Percentiles rank a stretch among this genome's conserved stretches.
Evolutionary conservation across 2,888 invertebrate genomes (phyloP).

Genomic region (Cephus pulcher): DNA sequence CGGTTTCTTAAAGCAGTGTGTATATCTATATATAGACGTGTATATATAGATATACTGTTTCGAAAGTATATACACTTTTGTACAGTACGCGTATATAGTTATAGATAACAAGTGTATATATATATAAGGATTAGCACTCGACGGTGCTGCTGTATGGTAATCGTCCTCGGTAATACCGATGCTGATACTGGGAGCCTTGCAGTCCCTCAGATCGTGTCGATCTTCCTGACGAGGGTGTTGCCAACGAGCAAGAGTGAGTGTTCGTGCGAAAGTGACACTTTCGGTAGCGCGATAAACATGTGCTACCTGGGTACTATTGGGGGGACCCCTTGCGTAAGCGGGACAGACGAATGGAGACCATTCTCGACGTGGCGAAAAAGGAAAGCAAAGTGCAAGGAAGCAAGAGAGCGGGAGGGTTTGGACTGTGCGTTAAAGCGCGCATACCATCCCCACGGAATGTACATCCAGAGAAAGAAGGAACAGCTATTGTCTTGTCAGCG

Average conservation of each 20-base stretch:
- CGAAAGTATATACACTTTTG: too few relatives aligned
- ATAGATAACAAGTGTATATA: too few relatives aligned
- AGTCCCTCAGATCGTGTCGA: too few relatives aligned
- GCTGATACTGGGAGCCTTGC: too few relatives aligned
- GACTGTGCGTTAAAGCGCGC: conserved; percentile 35
- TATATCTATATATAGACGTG: conserved; percentile 6
- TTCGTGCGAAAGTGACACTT: conserved; percentile 57
- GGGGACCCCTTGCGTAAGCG: conserved; percentile 15
- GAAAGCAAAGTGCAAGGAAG: conserved; percentile 10
- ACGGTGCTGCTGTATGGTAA: too few relatives aligned
- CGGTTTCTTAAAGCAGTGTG: conserved; percentile 10
- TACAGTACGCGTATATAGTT: too few relatives aligned
- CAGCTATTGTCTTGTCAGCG: conserved; percentile 64
- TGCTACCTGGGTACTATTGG: conserved; percentile 24
- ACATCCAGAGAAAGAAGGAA: conserved; percentile 54
- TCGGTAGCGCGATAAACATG: conserved; percentile 46
- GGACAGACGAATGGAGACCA: conserved; percentile 45
- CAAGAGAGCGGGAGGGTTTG: conserved; percentile 14
- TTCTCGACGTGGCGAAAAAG: conserved; percentile 27
- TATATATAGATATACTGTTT: conserved; percentile 8
- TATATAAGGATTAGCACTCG: too few relatives aligned
- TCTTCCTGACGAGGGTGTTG: too few relatives aligned
- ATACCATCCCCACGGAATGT: conserved; percentile 55
- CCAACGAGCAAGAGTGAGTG: neutral
- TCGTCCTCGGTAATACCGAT: neutral